Base-by-base conservation (phyloP, 2,797 vertebrate species). In the Danio choprae region DNA sequence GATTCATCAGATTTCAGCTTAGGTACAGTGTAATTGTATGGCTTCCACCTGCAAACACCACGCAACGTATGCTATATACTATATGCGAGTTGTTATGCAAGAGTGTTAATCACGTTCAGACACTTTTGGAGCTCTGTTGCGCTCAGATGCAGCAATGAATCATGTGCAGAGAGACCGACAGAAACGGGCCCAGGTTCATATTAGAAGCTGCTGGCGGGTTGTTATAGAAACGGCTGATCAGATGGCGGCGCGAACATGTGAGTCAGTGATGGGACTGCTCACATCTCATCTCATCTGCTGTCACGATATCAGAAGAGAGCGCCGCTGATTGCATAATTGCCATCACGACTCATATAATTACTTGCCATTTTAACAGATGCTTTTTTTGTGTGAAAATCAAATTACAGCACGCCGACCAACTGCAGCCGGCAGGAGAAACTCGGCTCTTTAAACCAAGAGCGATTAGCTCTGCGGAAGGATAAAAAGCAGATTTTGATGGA, bases 211-310 rank as follows among this genome's bases (percentile, higher is more conserved):
- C 75, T 82, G 64, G 69, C 68, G 80, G 69, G 84, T 84, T 74
- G 82, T 84, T 82, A 82, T 82, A 80, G 80, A 82, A 86, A 84
- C 82, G 29, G 63, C 77, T 75, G 70, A 87, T 88, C 81, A 87
- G 85, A 85, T 86, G 89, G 86, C 91, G 86, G 68, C 85, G 90
- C 87, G 86, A 89, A 88, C 83, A 88, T 84, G 87, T 93, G 92
- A 93, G 89, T 93, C 91, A 92, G 89, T 78, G 56, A 92, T 87
- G 87, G 85, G 85, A 88, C 86, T 88, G 80, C 87, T 91, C 83
- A 72, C 29, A 29, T 29, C 29, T 29, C 83, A 89, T 86, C 88
- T 89, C 88, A 87, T 90, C 89, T 91, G 89, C 85, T 90, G 90
- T 91, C 92, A 90, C 86, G 84, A 91, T 88, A 89, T 87, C 86